A percentile compares a stretch with the other conserved stretches of the same genome.
These are phyloP conservation scores for Melanogrammus aeglefinus DNA, from an alignment of 2,797 vertebrate genomes.

Conservation along the genomic window DNA sequence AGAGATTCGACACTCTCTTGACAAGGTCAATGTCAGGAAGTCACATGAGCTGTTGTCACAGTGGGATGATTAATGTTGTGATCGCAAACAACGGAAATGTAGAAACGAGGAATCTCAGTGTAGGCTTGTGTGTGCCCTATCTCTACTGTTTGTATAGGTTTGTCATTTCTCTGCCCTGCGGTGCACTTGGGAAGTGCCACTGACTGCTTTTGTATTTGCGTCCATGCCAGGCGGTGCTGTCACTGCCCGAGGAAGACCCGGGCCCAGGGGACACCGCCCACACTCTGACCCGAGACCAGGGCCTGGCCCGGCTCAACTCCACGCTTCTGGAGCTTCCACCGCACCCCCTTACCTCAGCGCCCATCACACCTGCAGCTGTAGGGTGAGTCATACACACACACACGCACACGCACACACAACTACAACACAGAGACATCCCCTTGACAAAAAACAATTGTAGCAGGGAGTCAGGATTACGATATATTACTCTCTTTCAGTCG, in stretches of 20 bases:
- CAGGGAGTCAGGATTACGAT: no score
- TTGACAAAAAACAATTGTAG: no score
- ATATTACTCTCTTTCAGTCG: no score
- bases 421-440: not conserved
- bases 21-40: no score
- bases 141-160: not conserved
- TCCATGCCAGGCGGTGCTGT: constrained; percentile 67
- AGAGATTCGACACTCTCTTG: not conserved
- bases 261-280: constrained; percentile 18
- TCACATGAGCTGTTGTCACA: no score
- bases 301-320: constrained; percentile 73
- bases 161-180: not conserved
- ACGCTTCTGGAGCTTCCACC: constrained; percentile 71
- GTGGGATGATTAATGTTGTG: not conserved
- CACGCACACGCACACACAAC: not conserved
- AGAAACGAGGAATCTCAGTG: not conserved
- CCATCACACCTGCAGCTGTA: constrained; percentile 57
- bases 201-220: not conserved
- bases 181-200: not conserved
- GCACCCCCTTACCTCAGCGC: constrained; percentile 43
- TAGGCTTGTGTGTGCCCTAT: not conserved
- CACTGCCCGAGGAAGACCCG: constrained; percentile 52
- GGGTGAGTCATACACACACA: constrained; percentile 68
- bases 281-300: constrained; percentile 56
- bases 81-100: not conserved